Conservation (phyloP, 1,140 invertebrate genomes). For the Lepidurus arcticus region DNA sequence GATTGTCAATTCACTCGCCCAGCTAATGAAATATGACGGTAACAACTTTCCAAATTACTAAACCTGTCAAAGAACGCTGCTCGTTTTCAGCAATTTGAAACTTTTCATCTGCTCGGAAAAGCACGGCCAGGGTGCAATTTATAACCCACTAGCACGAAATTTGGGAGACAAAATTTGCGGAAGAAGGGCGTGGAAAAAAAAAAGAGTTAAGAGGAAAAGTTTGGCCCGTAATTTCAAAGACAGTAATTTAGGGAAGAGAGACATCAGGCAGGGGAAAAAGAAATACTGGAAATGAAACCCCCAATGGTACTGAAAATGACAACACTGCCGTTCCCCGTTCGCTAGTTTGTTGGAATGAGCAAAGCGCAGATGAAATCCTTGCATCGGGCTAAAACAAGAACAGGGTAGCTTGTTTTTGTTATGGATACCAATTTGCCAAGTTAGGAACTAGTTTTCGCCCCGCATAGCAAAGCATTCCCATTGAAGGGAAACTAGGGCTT, state of each 20-base stretch:
- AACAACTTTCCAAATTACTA: too few species aligned
- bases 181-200: too few species aligned
- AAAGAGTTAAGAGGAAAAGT: slow-evolving; percentile 22
- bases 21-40: too few species aligned
- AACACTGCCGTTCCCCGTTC: not conserved
- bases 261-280: not conserved
- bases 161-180: not conserved
- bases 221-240: not conserved
- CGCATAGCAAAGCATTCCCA: not conserved
- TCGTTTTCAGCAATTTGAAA: too few species aligned
- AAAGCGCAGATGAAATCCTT: not conserved
- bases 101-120: too few species aligned
- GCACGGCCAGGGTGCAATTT: too few species aligned
- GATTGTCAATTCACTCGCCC: too few species aligned
- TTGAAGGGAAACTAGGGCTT: not conserved
- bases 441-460: slow-evolving; percentile 12
- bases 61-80: too few species aligned
- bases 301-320: not conserved
- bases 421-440: slow-evolving; percentile 21
- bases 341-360: not conserved
- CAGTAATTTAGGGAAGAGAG: not conserved
- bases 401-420: slow-evolving; percentile 4
- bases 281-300: not conserved
- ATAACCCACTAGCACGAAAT: not conserved
- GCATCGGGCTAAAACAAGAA: not conserved